Evolutionary conservation across 1,140 invertebrate species (phyloP).

Genomic region (Ceratina calcarata): DNA sequence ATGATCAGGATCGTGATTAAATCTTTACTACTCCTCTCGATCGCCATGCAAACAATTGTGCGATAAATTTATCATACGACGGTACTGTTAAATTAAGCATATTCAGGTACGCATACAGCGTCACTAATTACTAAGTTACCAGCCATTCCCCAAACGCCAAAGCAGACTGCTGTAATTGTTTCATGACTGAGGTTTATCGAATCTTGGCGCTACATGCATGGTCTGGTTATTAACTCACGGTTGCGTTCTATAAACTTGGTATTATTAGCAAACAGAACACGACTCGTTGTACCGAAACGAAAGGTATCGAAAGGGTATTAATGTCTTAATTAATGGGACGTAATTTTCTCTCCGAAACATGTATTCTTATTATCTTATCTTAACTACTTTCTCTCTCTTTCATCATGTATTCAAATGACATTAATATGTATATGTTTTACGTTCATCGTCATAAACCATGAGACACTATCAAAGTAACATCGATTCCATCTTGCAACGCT

Average conservation of each 20-base stretch:
- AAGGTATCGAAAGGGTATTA: too few species aligned
- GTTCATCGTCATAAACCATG: neutral
- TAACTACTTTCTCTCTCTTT: too few species aligned
- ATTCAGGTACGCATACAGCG: neutral
- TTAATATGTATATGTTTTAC: neutral
- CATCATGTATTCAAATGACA: neutral
- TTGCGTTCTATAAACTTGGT: slow-evolving; percentile 17
- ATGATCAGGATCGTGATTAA: neutral
- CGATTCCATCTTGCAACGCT: neutral
- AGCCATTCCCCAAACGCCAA: slow-evolving; percentile 16
- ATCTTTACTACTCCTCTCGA: neutral
- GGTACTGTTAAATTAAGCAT: neutral
- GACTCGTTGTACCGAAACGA: neutral
- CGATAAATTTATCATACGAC: neutral
- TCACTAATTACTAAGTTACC: slow-evolving; percentile 26
- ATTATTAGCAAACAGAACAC: slow-evolving; percentile 10
- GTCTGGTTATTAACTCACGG: slow-evolving; percentile 27
- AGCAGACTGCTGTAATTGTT: slow-evolving; percentile 21
- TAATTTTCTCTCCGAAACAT: too few species aligned
- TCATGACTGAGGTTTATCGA: slow-evolving; percentile 35
- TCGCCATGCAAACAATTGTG: neutral
- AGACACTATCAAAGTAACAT: neutral
- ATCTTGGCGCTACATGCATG: slow-evolving; percentile 6
- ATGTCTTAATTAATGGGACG: too few species aligned
- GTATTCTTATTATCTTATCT: too few species aligned